phyloP scores from a whole-genome alignment of 2,113 vertebrate genomes.

The Cyprinodon tularosa region DNA sequence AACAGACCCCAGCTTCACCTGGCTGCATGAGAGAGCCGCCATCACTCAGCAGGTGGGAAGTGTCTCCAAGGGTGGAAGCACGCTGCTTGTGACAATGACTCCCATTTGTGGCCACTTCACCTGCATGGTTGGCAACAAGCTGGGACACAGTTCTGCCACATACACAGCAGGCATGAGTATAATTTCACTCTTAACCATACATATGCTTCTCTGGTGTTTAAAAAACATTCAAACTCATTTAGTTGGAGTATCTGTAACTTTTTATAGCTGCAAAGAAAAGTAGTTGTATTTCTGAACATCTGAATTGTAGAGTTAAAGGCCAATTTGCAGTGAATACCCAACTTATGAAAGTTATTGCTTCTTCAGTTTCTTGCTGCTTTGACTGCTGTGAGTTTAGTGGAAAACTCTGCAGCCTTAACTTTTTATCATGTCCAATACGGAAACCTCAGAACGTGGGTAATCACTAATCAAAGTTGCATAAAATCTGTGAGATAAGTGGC shows the following conservation, averaged over 20 bases:
- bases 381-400: background rate
- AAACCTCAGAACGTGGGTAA: no score
- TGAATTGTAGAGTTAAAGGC: background rate
- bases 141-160: conserved; percentile 75
- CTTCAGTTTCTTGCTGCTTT: background rate
- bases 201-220: background rate
- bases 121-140: conserved; percentile 77
- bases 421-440: no score
- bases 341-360: background rate
- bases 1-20: conserved; percentile 76
- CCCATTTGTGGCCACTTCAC: conserved; percentile 79
- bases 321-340: background rate
- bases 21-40: conserved; percentile 71
- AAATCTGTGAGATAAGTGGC: no score
- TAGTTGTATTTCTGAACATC: background rate
- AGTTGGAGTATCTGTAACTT: background rate
- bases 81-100: conserved; percentile 54
- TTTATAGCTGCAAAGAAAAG: background rate
- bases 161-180: conserved; percentile 71
- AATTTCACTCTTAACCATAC: background rate
- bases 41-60: conserved; percentile 61
- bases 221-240: background rate
- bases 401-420: no score
- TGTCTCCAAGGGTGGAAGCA: conserved; percentile 68
- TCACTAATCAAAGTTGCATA: no score